phyloP scores from a whole-genome alignment of 2,113 vertebrate genomes.

The Callochromis pleurospilus region DNA sequence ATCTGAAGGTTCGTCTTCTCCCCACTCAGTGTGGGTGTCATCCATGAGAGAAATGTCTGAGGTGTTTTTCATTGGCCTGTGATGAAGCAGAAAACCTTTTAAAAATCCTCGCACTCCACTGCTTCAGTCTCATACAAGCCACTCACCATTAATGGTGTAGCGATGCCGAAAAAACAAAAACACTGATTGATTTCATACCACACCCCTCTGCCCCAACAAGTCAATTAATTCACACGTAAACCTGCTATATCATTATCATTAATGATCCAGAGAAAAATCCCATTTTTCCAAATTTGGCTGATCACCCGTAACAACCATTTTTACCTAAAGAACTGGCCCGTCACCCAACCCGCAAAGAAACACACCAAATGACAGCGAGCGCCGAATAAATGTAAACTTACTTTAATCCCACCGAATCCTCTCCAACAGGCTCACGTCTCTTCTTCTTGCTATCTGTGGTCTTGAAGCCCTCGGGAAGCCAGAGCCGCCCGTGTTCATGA shows the following conservation, averaged over 20 bases:
- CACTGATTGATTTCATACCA: constrained; percentile 45
- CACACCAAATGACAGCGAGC: not conserved
- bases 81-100: constrained; percentile 29
- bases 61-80: constrained; percentile 88
- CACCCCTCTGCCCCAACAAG: constrained; percentile 31
- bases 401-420: constrained; percentile 96
- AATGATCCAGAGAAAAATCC: constrained; percentile 21
- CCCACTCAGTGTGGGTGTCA: constrained; percentile 92
- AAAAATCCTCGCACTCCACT: not conserved
- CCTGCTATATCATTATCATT: constrained; percentile 32
- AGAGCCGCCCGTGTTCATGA: constrained; percentile 93
- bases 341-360: not conserved
- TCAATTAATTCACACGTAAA: constrained; percentile 52
- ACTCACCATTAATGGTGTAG: constrained; percentile 6
- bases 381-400: constrained; percentile 70
- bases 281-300: not conserved
- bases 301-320: not conserved
- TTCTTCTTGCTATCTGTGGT: constrained; percentile 97
- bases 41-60: constrained; percentile 92
- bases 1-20: constrained; percentile 83
- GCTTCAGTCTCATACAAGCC: constrained; percentile 2
- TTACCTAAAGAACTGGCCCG: not conserved
- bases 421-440: constrained; percentile 89
- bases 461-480: constrained; percentile 98
- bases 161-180: constrained; percentile 39